A percentile compares a stretch with the other conserved stretches of the same genome.
Evolutionary conservation across 2,888 invertebrate species (phyloP).

Genomic region (Zele albiditarsus): DNA sequence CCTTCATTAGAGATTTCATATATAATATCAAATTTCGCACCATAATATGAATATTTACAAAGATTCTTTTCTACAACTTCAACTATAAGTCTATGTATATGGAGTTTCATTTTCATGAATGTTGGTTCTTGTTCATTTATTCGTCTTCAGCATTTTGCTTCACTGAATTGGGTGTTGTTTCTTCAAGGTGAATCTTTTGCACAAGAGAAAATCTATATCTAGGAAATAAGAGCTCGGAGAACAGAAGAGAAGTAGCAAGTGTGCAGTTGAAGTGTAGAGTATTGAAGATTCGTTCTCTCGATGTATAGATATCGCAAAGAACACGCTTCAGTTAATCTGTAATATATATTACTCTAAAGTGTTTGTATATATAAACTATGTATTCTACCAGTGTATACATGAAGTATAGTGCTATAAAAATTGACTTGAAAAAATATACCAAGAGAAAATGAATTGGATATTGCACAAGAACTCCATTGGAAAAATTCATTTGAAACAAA

Average conservation of each 20-base stretch:
- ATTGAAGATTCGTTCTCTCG: conserved; percentile 30
- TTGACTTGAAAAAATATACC: too few relatives aligned
- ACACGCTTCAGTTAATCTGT: conserved; percentile 19
- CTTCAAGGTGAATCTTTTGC: conserved; percentile 17
- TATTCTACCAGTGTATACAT: too few relatives aligned
- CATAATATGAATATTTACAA: too few relatives aligned
- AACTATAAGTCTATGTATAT: too few relatives aligned
- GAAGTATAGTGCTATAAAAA: too few relatives aligned
- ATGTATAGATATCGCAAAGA: conserved; percentile 4
- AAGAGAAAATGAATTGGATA: too few relatives aligned
- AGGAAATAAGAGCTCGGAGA: background rate
- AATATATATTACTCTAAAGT: background rate
- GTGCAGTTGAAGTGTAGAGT: conserved; percentile 21
- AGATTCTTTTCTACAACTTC: too few relatives aligned
- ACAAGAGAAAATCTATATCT: conserved; percentile 15
- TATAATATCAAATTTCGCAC: too few relatives aligned
- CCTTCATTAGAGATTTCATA: too few relatives aligned
- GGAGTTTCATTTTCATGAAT: conserved; percentile 3
- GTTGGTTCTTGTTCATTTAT: conserved; percentile 8
- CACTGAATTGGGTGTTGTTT: conserved; percentile 42
- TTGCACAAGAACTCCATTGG: too few relatives aligned
- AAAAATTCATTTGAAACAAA: too few relatives aligned
- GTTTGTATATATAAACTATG: too few relatives aligned
- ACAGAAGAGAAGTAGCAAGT: background rate
- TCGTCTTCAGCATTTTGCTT: conserved; percentile 40